Conservation (phyloP, 2,797 vertebrate genomes). For the Gobio occitaniae region DNA sequence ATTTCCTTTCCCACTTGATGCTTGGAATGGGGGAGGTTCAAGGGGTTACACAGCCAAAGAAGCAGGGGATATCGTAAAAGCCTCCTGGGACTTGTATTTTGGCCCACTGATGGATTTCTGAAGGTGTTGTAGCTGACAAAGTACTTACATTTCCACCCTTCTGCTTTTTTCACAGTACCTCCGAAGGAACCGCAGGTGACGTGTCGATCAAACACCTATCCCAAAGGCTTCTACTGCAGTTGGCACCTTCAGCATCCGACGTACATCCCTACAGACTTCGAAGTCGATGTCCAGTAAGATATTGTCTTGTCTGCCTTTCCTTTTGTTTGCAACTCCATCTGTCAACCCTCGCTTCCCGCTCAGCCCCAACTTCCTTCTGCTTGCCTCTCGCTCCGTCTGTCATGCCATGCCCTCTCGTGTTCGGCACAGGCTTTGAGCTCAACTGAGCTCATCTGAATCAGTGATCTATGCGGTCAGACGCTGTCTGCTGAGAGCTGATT, state of each 20-base stretch:
- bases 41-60: constrained; percentile 34
- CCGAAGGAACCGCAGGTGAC: constrained; percentile 87
- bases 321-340: constrained; percentile 7
- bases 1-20: constrained; percentile 45
- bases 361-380: constrained; percentile 29
- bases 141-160: constrained; percentile 43
- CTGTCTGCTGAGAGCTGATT: constrained; percentile 60
- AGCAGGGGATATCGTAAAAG: constrained; percentile 33
- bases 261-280: constrained; percentile 90
- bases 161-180: constrained; percentile 73
- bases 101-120: constrained; percentile 45
- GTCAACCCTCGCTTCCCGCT: neutral
- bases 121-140: constrained; percentile 47
- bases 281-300: constrained; percentile 94
- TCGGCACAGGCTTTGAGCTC: constrained; percentile 30
- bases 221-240: constrained; percentile 97
- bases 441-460: constrained; percentile 43
- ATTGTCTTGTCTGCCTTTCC: constrained; percentile 22
- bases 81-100: constrained; percentile 38
- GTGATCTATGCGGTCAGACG: constrained; percentile 52
- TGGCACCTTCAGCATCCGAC: constrained; percentile 91
- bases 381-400: constrained; percentile 40
- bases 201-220: constrained; percentile 97
- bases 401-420: constrained; percentile 38
- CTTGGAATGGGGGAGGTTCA: constrained; percentile 46